phyloP scores from a whole-genome alignment of 2,113 vertebrate species.

The Australoheros scitulus region DNA sequence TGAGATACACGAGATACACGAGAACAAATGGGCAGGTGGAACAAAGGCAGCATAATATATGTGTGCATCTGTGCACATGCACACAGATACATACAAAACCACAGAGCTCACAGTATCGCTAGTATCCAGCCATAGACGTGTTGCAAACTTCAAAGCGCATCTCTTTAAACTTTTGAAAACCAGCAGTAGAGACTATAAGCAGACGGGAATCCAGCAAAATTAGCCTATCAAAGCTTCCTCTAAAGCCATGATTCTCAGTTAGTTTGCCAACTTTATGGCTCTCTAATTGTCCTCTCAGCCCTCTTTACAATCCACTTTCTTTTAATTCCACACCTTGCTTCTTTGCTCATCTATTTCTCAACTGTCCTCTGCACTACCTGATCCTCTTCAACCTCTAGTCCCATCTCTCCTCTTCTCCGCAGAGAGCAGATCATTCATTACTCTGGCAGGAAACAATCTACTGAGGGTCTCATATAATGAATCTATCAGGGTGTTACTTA shows the following conservation, averaged over 20 bases:
- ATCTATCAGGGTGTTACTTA: conserved; percentile 4
- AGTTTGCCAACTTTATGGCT: background rate
- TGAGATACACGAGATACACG: conserved; percentile 57
- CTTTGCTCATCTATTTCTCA: background rate
- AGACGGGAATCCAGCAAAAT: conserved; percentile 5
- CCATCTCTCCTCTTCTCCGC: background rate
- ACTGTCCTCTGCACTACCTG: conserved; percentile 1
- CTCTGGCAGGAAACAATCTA: conserved; percentile 45
- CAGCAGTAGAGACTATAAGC: background rate
- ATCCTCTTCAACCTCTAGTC: background rate
- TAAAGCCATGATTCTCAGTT: background rate
- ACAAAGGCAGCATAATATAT: conserved; percentile 39
- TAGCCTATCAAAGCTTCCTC: conserved; percentile 13
- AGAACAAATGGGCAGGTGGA: conserved; percentile 61
- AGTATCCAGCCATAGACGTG: conserved; percentile 16
- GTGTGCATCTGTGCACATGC: background rate
- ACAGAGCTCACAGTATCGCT: background rate
- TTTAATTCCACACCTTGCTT: conserved; percentile 26
- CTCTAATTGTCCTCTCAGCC: background rate
- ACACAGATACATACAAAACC: background rate
- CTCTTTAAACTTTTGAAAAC: background rate
- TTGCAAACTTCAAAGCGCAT: conserved; percentile 17
- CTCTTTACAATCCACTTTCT: background rate
- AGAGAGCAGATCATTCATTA: conserved; percentile 44
- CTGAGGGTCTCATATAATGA: conserved; percentile 36